Evolutionary conservation across 2,113 vertebrate species (phyloP), one percentile per base, ranked within the genome.

Genomic region (Gymnogyps californianus): DNA sequence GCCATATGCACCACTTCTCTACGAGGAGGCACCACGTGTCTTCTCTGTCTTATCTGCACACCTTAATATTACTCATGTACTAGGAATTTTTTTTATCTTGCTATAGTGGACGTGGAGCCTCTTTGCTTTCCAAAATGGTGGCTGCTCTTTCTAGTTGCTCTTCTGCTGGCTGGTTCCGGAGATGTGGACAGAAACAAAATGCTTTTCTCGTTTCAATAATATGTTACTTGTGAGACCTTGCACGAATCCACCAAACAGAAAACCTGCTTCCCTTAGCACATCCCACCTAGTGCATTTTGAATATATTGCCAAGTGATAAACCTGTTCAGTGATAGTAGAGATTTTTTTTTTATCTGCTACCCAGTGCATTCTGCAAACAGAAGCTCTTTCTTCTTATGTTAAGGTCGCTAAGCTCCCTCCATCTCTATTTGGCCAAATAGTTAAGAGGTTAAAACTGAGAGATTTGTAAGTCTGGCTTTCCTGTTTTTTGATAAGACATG

Each of bases 1-100:
- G 34, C 66, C 34, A 10, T 6, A 4, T 0, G 1, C 7, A 21
- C 24, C 9, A 11, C 6, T 20, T 86, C 0, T 6, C 18, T 83
- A 8, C 0, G 2, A 51, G 55, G 34, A 88, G 42, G 28, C 11
- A 54, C 12, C 10, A 2, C 1, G 5, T 55, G 20, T 79, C 42
- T 40, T 52, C 16, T 74, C 31, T 2, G 1, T 40, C 26, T 88
- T 8, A 15, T 42, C n/a, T 79, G 25, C 16, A 24, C 14, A 29
- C n/a, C 22, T 75, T 70, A 46, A 36, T 59, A 62, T 5, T 42
- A 47, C 8, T 40, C 9, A 7, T 3, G 3, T 51, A 13, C 38
- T 40, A 14, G 11, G 38, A 4, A 4, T 65, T 7, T 54, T 25
- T 70, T 72, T 12, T 1, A 13, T 65, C 7, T 59, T 65, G 6